Evolutionary conservation across 2,888 invertebrate species (phyloP), one percentile per base, ranked within the genome.

Genomic region (Apeira syringaria): DNA sequence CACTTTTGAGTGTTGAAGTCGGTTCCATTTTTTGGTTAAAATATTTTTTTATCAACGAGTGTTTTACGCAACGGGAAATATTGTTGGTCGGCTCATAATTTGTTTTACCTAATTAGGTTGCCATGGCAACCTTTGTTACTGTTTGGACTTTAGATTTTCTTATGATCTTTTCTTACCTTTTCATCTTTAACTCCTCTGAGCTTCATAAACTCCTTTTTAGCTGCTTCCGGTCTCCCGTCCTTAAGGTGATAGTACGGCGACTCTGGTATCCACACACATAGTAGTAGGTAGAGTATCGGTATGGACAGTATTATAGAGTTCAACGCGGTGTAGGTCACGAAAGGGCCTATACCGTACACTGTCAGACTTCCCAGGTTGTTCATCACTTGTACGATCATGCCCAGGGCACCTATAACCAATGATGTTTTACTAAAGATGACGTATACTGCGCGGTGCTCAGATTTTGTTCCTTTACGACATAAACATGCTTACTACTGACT

Each of bases 241-340:
- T 91, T 92, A 22, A 93, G 66, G 29, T 93, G 78, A 54, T 87
- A 92, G 53, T 92, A 92, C 1, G 93, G 93, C 0, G 93, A 92
- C 58, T 93, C 93, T 0, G 93, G 93, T 71, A 92, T 87, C 90
- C 91, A 92, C 4, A 80, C 47, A 56, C 92, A 92, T 0, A 80
- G 64, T 0, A 85, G 22, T 28, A 91, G 81, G 44, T 91, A 91
- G 10, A 82, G 47, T 2, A 91, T 55, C 0, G 92, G 91, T 13
- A 92, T 72, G 0, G 83, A 53, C 1, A 90, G 55, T 13, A 91
- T 77, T 10, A 89, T 75, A 12, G 80, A 78, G 74, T 92, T 72
- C 49, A 88, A 41, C 41, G 73, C 61, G 0, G 66, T 74, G 55
- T 91, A 91, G 0, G 90, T 81, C 0, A 91, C 86, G 46, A 89